Base-by-base conservation (phyloP, 2,888 invertebrate species). In the Doris montereyensis region DNA sequence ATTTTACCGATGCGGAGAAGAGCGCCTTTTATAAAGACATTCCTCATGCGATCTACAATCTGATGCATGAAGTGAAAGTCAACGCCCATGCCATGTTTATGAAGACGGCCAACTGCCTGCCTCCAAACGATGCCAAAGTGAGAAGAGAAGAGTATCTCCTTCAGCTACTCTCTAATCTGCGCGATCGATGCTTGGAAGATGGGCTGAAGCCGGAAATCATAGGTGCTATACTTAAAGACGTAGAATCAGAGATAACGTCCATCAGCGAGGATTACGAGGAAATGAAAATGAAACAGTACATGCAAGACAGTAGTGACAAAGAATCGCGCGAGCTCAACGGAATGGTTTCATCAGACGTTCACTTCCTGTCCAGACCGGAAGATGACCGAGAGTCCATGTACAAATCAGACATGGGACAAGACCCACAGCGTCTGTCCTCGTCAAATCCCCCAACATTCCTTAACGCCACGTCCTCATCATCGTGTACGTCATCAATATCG, bases 51-150 rank as follows among this genome's bases (percentile, higher is more conserved):
- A 71, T 79, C 30, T 76, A 76, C 60, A 65, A 76, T 58, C 13
- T 79, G 3, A 79, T 79, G 76, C 62, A 79, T 4, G 79, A 79
- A 24, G 76, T 79, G 21, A 79, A 79, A 58, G 71, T 76, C 2
- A 76, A 71, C 32, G 79, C 79, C 35, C 79, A 76, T 17, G 60
- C 60, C 35, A 76, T 79, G 72, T 71, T 76, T 24, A 76, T 76
- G 76, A 76, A 79, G 8, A 70, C 76, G 5, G 65, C 58, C 3
- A 79, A 57, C 24, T 30, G 52, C 71, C 74, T 65, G 67, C 71
- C 68, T n/a, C 76, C 79, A 3, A 32, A 35, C 2, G 82, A 81
- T 52, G 80, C 79, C 17, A 76, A 76, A 60, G 13, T n/a, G 5
- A 58, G 79, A 13, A 26, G 79, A 62, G 65, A 79, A 24, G 76